Conservation (phyloP, 2,113 vertebrate genomes). For the Burhinus oedicnemus region DNA sequence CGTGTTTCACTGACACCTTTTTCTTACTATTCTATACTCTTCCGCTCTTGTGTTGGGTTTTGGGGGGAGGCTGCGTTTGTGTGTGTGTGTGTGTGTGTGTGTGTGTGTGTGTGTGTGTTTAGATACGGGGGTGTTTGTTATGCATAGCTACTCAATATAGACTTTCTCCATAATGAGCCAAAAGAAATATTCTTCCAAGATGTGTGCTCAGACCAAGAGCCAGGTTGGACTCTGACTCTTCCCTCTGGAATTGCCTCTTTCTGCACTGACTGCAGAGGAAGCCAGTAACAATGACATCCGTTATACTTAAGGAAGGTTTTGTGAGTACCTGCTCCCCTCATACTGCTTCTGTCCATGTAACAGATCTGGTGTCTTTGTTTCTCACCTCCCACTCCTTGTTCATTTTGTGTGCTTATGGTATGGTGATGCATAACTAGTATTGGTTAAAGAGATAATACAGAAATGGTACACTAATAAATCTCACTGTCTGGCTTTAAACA, state of each 20-base stretch:
- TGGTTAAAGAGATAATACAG: neutral
- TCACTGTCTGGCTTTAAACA: neutral
- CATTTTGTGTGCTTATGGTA: neutral
- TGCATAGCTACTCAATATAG: neutral
- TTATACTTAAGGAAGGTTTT: neutral
- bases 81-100: neutral
- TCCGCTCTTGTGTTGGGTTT: neutral
- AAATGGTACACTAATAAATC: neutral
- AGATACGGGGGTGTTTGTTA: accelerated
- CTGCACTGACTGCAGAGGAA: neutral
- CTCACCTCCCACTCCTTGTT: neutral
- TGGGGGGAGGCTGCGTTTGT: neutral
- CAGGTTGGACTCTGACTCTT: neutral
- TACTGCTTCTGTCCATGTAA: too few species aligned
- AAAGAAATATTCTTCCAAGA: neutral
- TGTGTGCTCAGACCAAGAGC: neutral
- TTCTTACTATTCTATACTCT: neutral
- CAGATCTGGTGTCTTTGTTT: neutral
- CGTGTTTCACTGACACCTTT: neutral
- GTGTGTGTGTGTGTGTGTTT: neutral
- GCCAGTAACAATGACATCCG: neutral
- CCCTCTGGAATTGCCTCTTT: neutral
- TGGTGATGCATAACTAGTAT: neutral
- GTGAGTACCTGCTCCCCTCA: neutral
- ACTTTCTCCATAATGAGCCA: neutral